Conservation (phyloP, 2,888 invertebrate species). For the Poecilus cupreus region DNA sequence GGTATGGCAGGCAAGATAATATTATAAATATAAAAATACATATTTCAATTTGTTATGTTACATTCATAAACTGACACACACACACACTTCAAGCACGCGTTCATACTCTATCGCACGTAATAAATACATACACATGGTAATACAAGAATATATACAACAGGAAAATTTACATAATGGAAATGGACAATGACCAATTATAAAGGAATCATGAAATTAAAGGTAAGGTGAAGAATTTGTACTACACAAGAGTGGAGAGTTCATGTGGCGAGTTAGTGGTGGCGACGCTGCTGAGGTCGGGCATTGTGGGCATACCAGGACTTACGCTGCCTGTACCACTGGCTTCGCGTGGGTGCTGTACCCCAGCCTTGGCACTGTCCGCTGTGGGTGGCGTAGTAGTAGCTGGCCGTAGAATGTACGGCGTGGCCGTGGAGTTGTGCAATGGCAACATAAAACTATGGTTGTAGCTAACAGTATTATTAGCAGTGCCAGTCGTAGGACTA, state of each 20-base stretch:
- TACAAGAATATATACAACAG: slow-evolving; percentile 1
- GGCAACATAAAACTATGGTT: slow-evolving; percentile 68
- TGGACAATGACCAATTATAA: background rate
- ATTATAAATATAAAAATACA: too few species aligned
- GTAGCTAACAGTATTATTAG: slow-evolving; percentile 69
- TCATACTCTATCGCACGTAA: too few species aligned
- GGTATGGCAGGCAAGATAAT: too few species aligned
- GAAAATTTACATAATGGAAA: too few species aligned
- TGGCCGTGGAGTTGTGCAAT: slow-evolving; percentile 61
- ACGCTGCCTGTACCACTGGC: slow-evolving; percentile 80
- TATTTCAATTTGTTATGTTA: too few species aligned
- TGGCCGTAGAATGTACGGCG: slow-evolving; percentile 78
- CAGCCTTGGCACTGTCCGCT: slow-evolving; percentile 63
- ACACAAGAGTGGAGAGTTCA: slow-evolving; percentile 83
- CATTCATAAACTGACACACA: too few species aligned
- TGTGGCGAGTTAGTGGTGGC: slow-evolving; percentile 79
- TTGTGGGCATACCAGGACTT: slow-evolving; percentile 79
- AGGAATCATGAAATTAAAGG: background rate
- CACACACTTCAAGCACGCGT: slow-evolving; percentile 16
- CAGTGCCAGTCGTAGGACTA: too few species aligned
- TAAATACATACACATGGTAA: slow-evolving; percentile 21
- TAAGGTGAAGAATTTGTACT: background rate
- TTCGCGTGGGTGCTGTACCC: slow-evolving; percentile 70
- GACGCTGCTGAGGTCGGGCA: slow-evolving; percentile 78
- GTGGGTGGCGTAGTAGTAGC: slow-evolving; percentile 77